phyloP scores from a whole-genome alignment of 2,113 vertebrate genomes.

The Pyrgilauda ruficollis region DNA sequence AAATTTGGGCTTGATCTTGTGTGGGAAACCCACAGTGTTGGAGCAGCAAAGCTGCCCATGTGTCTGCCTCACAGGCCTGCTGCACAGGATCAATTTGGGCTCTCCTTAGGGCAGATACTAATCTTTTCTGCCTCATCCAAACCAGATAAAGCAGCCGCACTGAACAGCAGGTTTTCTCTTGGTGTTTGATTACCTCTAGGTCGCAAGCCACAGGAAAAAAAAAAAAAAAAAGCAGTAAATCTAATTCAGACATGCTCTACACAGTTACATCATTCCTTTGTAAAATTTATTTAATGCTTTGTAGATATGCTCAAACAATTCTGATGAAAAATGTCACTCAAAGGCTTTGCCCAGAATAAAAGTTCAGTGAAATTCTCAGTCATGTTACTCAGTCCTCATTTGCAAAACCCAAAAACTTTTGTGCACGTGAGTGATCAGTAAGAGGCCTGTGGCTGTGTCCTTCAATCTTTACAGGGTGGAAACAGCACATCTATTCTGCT shows the following conservation, averaged over 20 bases:
- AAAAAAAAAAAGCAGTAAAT: neutral
- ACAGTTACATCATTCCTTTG: constrained; percentile 27
- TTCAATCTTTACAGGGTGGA: neutral
- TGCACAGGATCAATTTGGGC: neutral
- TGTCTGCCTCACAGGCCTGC: neutral
- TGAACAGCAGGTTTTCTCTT: neutral
- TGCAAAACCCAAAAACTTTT: constrained; percentile 2
- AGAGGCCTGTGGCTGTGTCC: neutral
- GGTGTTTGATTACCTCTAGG: neutral
- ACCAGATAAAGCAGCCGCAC: neutral
- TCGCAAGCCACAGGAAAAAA: neutral
- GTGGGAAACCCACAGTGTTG: rapidly evolving
- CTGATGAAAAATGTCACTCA: constrained; percentile 10
- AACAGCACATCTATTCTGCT: neutral
- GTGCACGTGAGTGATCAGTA: neutral
- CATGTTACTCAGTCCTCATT: constrained; percentile 17
- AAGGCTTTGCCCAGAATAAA: constrained; percentile 24
- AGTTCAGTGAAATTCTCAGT: constrained; percentile 14
- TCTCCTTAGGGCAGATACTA: neutral
- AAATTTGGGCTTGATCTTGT: neutral
- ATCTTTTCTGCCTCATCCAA: neutral
- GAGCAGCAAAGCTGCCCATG: rapidly evolving
- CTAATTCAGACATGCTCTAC: constrained; percentile 26
- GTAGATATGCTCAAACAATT: constrained; percentile 40
- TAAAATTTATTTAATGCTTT: constrained; percentile 49